Evolutionary conservation across 1,140 invertebrate species (phyloP), one percentile per base, ranked within the genome.

Genomic region (Centruroides vittatus): DNA sequence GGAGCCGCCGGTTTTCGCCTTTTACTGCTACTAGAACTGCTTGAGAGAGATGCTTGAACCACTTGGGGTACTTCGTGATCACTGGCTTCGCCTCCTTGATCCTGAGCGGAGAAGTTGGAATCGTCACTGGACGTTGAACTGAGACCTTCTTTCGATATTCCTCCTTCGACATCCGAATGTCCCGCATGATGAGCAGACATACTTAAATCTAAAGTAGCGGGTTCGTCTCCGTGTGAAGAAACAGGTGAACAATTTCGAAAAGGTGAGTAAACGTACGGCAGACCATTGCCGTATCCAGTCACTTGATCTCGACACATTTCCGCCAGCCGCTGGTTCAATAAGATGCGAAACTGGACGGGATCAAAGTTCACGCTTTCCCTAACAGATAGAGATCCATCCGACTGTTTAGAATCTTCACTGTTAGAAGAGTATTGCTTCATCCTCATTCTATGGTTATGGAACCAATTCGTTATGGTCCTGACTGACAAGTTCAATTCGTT

Each of bases 391-490:
- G 58, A 60, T 9, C 55, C 6, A 12, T 58, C 58, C 12, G 48
- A 46, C 13, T 59, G 55, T 12, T 64, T 58, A 23, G 60, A 58
- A 34, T 61, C 62, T 3, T 47, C 9, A 3, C 54, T 53, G n/a
- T 62, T 48, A 36, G 61, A 51, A 86, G 86, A 46, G 85, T 84
- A 61, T 70, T 94, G 91, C 75, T 99, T 99, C 70, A 97, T 81
- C 58, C 95, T 81, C 91, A 98, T 99, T 61, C 95, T 83, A 75
- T 99, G 93, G 73, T 98, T 99, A 77, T 98, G 95, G 80, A 98
- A 98, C 95, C 95, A 99, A 73, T 98, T 98, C 13, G 91, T 94
- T 61, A 99, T 96, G 47, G 94, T 98, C 66, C 94, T 81, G 9
- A 93, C 88, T 3, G 91, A 90, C n/a, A 99, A 76, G 9, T 84